These are phyloP conservation scores for Astreopora myriophthalma DNA, from an alignment of 64 coral and sea anemone genomes.

Conservation along the genomic window DNA sequence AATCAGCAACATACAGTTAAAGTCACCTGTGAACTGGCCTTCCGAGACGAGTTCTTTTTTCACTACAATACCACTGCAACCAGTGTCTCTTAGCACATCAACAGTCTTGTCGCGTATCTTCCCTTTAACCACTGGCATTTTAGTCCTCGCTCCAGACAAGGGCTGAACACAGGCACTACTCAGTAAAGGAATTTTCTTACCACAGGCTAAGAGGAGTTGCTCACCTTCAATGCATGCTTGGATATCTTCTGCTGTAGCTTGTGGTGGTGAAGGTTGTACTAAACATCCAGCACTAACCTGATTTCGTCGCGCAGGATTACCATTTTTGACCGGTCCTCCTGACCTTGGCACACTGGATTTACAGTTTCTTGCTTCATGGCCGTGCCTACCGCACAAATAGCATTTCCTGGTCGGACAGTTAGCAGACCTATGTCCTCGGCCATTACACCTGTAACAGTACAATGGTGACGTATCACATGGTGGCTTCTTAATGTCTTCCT, in stretches of 20 bases:
- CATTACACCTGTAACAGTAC: background rate
- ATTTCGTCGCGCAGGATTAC: background rate
- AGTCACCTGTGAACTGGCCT: background rate
- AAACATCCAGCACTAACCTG: slow-evolving; percentile 33
- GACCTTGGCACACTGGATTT: background rate
- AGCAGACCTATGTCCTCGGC: too few species aligned
- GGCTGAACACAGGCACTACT: too few species aligned
- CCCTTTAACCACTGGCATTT: too few species aligned
- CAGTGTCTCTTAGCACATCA: too few species aligned
- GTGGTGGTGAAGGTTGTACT: background rate
- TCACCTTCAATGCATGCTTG: background rate
- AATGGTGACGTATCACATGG: too few species aligned
- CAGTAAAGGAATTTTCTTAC: too few species aligned
- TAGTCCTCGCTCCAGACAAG: too few species aligned
- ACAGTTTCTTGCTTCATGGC: slow-evolving; percentile 54
- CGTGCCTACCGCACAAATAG: background rate
- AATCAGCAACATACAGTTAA: background rate
- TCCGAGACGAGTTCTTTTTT: background rate
- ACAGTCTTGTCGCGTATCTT: too few species aligned
- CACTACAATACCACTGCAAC: too few species aligned
- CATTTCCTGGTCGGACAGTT: too few species aligned
- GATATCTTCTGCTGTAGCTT: slow-evolving; percentile 12
- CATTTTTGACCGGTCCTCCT: background rate
- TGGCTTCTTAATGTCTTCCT: too few species aligned
- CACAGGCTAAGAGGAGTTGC: too few species aligned